Base-by-base conservation (phyloP, 2,797 vertebrate genomes). In the Xerus rutilus region DNA sequence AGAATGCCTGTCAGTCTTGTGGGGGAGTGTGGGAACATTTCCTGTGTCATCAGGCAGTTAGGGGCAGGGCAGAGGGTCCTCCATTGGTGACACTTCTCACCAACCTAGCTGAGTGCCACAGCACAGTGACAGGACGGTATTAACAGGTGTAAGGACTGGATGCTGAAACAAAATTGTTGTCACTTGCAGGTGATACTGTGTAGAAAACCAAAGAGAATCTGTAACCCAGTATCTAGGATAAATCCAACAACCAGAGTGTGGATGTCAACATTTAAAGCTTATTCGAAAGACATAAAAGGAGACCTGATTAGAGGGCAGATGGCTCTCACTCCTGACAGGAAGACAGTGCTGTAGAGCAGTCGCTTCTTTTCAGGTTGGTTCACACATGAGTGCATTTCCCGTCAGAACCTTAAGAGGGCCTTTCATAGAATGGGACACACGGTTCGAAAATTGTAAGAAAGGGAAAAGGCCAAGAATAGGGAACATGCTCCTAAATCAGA, bases 101-200 rank as follows among this genome's bases (percentile, higher is more conserved):
- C 69, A 20, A 23, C 39, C 18, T 54, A 25, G 20, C 7, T 28
- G 35, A 79, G 13, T 79, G 13, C 28, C 43, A 8, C 89, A 5
- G 5, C 21, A 32, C 59, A 0, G 0, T 9, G 30, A 17, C 13
- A 12, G 62, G 7, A 17, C 15, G 3, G 25, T 5, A 0, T 11
- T 20, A 1, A 7, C 43, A 30, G 17, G 6, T 3, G 30, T 2
- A 5, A 52, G 67, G 57, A 3, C 5, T 1, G 10, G 23, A 3
- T 21, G 7, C 47, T 3, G 62, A 59, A 45, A 12, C 35, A 17
- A 17, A 7, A 13, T 62, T 25, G 23, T 25, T 62, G 59, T 25
- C 59, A 10, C 59, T 25, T 62, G 23, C 59, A 25, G 59, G 11
- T 72, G 21, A 3, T 7, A 32, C 7, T 20, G 28, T 77, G 70